Base-by-base conservation (phyloP, 2,113 vertebrate species). In the Rhizomys pruinosus region DNA sequence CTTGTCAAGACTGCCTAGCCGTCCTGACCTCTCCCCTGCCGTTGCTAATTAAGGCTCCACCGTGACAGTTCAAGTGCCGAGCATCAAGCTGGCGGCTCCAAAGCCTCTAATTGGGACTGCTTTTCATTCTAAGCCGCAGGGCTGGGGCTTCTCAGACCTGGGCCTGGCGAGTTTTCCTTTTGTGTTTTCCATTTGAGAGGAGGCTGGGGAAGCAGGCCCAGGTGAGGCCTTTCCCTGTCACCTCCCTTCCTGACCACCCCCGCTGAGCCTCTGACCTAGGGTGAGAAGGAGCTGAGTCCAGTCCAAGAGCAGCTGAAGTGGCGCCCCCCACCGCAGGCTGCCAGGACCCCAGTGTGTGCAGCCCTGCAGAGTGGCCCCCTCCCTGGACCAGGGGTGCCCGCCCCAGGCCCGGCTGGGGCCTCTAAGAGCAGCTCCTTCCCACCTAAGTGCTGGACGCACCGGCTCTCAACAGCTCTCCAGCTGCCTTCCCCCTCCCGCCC, bases 41-140 rank as follows among this genome's bases (percentile, higher is more conserved):
- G 98, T 98, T 98, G 98, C 99, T 99, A 99, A 99, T 99, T 99
- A 99, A 99, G 98, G 98, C 98, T 98, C 98, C 98, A 96, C 98
- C 98, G 99, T 98, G 99, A 99, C 99, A 98, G 98, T 99, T 99
- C 98, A 98, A 99, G 98, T 98, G 98, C 98, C 97, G 98, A 84
- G 97, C 98, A 97, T 97, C 98, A 97, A 97, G 98, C 98, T 98
- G 97, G 97, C 98, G 97, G 98, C 98, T 98, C 97, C 95, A 97
- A 98, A 98, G 98, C 98, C 97, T 98, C 99, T 99, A 99, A 99
- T 99, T 99, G 99, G 99, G 98, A 98, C 97, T 97, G 91, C 93
- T 90, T 96, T 93, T 95, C 95, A 96, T 89, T 89, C 94, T 91
- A 84, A 95, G 85, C 95, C 95, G 72, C 64, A 88, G 78, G 95